These are phyloP conservation scores for Cygnus buccinator DNA, from an alignment of 2,113 vertebrate species.

Conservation along the genomic window DNA sequence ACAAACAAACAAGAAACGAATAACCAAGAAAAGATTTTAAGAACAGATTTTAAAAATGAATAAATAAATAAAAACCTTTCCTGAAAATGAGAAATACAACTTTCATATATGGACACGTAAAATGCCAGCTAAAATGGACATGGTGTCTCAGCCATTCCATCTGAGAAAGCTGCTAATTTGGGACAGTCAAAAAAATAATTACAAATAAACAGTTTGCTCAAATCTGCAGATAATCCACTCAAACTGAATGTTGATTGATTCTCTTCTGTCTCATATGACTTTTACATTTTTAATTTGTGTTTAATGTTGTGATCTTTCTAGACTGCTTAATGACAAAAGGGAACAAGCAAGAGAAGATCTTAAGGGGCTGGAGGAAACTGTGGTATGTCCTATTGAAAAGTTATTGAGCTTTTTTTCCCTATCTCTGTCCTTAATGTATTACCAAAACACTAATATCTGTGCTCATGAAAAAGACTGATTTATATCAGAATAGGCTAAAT, in stretches of 20 bases:
- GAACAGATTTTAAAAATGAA: too few species aligned
- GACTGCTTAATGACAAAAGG: slow-evolving; percentile 90
- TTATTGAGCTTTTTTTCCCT: background rate
- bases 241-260: background rate
- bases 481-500: background rate
- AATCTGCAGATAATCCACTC: background rate
- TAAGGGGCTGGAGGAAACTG: slow-evolving; percentile 94
- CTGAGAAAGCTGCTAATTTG: background rate
- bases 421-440: background rate
- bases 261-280: background rate
- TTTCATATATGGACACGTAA: background rate
- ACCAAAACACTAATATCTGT: background rate
- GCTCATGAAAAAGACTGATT: background rate
- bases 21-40: too few species aligned
- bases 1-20: too few species aligned
- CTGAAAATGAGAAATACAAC: background rate
- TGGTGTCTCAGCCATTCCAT: background rate
- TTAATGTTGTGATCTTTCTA: slow-evolving; percentile 59
- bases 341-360: slow-evolving; percentile 94
- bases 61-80: background rate
- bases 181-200: background rate
- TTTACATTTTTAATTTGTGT: background rate
- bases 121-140: background rate
- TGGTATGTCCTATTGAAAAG: slow-evolving; percentile 79
- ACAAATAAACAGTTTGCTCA: background rate